A percentile compares a stretch with the other conserved stretches of the same genome.
Conservation (phyloP, 2,113 vertebrate genomes). For the Sinocyclocheilus rhinocerous region DNA sequence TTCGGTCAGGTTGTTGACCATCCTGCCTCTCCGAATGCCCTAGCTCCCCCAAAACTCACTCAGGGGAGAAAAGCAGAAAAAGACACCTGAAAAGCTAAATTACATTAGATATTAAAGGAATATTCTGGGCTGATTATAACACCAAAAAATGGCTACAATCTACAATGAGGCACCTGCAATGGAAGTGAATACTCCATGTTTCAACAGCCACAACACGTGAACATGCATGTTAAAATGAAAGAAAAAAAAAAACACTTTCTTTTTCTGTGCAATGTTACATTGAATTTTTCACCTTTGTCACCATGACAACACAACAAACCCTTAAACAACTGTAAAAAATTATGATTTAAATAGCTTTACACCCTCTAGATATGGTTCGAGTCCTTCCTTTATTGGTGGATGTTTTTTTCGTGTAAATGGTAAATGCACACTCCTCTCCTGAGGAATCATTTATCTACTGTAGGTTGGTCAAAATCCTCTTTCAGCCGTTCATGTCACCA, state of each 20-base stretch:
- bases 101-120: not conserved
- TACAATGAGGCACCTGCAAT: no score
- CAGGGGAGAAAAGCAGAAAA: slow-evolving; percentile 8
- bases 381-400: not conserved
- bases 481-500: slow-evolving; percentile 1
- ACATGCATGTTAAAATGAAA: no score
- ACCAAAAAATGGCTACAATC: not conserved
- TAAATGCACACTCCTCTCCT: not conserved
- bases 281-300: no score
- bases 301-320: no score
- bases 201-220: no score
- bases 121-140: not conserved
- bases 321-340: no score
- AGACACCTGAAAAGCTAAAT: not conserved
- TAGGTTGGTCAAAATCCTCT: slow-evolving; percentile 28
- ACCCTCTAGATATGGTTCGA: not conserved
- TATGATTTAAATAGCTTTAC: no score
- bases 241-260: no score
- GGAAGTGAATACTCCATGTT: no score
- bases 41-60: slow-evolving; percentile 52
- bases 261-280: no score
- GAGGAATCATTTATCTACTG: not conserved
- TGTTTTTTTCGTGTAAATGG: not conserved
- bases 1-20: slow-evolving; percentile 97
- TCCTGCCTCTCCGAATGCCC: slow-evolving; percentile 71